Conservation (phyloP, 2,113 vertebrate genomes). For the Saguinus midas region DNA sequence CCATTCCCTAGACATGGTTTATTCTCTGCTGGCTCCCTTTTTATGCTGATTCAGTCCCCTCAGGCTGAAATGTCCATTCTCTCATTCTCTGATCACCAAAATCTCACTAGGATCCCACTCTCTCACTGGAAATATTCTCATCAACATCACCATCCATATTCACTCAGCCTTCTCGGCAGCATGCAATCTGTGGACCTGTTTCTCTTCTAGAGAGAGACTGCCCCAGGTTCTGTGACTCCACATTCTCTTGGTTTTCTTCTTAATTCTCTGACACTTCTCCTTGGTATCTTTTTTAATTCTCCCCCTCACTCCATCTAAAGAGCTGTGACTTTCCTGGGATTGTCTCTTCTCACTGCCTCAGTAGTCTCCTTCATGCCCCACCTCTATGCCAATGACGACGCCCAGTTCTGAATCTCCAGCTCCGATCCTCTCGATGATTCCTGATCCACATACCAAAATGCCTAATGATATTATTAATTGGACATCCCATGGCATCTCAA, state of each 20-base stretch:
- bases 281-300: background rate
- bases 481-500: background rate
- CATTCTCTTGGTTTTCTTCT: background rate
- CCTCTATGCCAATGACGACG: background rate
- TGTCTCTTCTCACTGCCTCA: background rate
- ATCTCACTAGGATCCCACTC: background rate
- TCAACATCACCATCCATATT: background rate
- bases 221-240: background rate
- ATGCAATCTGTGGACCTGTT: background rate
- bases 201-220: background rate
- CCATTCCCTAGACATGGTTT: background rate
- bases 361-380: background rate
- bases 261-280: background rate
- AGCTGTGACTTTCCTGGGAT: background rate
- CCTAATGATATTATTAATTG: background rate
- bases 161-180: background rate
- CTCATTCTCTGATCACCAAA: background rate
- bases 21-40: background rate
- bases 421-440: background rate
- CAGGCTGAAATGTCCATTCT: background rate
- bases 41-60: background rate
- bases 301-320: background rate
- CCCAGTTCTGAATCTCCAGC: background rate
- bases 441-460: background rate
- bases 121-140: background rate